Percentiles rank a stretch among this genome's conserved stretches.
Conservation (phyloP, 2,888 invertebrate genomes). For the Amphipyra berbera region DNA sequence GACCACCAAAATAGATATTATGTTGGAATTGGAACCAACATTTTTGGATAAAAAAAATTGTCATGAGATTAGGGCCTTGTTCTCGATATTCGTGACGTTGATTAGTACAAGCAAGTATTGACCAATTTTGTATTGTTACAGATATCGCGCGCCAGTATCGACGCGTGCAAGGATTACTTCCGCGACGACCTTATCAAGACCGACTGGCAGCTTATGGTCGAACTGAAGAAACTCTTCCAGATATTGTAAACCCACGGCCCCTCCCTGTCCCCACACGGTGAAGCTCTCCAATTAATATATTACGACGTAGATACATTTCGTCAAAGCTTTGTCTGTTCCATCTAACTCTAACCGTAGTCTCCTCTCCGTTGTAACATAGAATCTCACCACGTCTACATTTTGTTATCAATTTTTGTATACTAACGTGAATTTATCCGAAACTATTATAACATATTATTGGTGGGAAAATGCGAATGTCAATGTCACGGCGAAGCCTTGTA, state of each 20-base stretch:
- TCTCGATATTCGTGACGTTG: background rate
- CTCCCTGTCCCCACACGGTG: slow-evolving; percentile 53
- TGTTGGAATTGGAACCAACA: no score
- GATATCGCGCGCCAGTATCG: slow-evolving; percentile 99
- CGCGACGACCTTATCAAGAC: slow-evolving; percentile 98
- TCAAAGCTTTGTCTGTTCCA: slow-evolving; percentile 79
- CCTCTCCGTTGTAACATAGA: slow-evolving; percentile 60
- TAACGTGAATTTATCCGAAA: slow-evolving; percentile 38
- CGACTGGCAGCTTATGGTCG: slow-evolving; percentile 99
- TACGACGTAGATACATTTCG: slow-evolving; percentile 53
- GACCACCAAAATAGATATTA: no score
- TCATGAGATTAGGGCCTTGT: background rate
- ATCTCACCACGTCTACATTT: slow-evolving; percentile 59
- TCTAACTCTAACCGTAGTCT: slow-evolving; percentile 67
- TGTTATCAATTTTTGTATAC: slow-evolving; percentile 47
- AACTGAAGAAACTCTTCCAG: slow-evolving; percentile 98
- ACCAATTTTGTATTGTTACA: slow-evolving; percentile 83
- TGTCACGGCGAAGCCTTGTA: slow-evolving; percentile 45
- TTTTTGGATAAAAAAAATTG: no score
- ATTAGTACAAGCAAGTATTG: background rate
- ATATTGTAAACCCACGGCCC: slow-evolving; percentile 92
- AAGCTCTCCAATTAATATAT: slow-evolving; percentile 67
- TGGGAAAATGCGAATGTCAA: slow-evolving; percentile 49
- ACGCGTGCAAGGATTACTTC: slow-evolving; percentile 99
- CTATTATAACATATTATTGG: slow-evolving; percentile 38